Percentiles rank a stretch among this genome's conserved stretches.
Conservation (phyloP, 2,888 invertebrate species). For the Tetropium fuscum region DNA sequence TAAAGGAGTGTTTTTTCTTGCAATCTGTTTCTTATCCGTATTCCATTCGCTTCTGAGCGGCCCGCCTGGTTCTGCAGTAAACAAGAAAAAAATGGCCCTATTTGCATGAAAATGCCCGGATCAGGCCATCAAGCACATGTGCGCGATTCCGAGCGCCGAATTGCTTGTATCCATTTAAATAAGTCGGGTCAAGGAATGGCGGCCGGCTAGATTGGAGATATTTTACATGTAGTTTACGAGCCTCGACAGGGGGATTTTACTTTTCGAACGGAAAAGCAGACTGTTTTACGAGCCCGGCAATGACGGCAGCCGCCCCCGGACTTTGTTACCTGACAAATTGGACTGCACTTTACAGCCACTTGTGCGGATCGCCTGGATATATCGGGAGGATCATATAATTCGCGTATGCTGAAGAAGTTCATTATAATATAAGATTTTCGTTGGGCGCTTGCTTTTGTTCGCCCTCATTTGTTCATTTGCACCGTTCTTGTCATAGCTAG, state of each 20-base stretch:
- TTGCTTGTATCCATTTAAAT: slow-evolving; percentile 28
- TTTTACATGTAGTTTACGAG: slow-evolving; percentile 26
- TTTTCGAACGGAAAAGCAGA: slow-evolving; percentile 21
- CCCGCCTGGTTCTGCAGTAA: not conserved
- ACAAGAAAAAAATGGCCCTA: slow-evolving; percentile 24
- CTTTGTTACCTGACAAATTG: slow-evolving; percentile 35
- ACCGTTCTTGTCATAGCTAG: too few relatives aligned
- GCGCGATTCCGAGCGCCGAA: slow-evolving; percentile 18
- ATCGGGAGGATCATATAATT: slow-evolving; percentile 9
- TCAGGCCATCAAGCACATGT: slow-evolving; percentile 26
- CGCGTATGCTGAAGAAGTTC: too few relatives aligned
- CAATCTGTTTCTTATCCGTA: too few relatives aligned
- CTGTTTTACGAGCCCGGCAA: slow-evolving; percentile 15
- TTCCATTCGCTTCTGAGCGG: too few relatives aligned
- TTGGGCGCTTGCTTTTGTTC: too few relatives aligned
- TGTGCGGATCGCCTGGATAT: slow-evolving; percentile 11
- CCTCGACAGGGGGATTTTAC: slow-evolving; percentile 18
- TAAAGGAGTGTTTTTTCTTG: too few relatives aligned
- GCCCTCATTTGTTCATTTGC: too few relatives aligned
- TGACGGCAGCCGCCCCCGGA: not conserved
- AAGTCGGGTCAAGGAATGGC: slow-evolving; percentile 26
- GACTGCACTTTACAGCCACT: slow-evolving; percentile 26
- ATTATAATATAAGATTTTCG: too few relatives aligned
- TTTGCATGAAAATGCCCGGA: slow-evolving; percentile 20
- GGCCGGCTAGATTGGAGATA: slow-evolving; percentile 21